These are phyloP conservation scores for Orchestes rusci DNA, from an alignment of 2,888 invertebrate genomes.

Conservation along the genomic window DNA sequence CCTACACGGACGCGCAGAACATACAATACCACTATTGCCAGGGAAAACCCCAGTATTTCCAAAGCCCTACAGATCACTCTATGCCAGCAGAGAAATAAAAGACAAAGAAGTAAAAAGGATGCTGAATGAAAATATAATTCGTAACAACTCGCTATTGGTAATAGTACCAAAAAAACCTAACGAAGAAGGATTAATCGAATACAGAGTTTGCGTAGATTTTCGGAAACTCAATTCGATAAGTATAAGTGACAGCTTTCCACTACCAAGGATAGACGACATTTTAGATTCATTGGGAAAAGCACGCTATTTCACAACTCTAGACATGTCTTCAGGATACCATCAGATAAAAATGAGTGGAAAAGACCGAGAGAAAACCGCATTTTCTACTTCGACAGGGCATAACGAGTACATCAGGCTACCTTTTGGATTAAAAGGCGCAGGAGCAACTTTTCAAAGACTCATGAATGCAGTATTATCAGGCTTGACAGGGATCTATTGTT, in stretches of 20 bases:
- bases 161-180: too few relatives aligned
- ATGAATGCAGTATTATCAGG: neutral
- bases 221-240: too few relatives aligned
- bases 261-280: neutral
- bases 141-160: too few relatives aligned
- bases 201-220: too few relatives aligned
- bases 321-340: neutral
- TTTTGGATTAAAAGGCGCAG: neutral
- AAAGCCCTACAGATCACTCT: too few relatives aligned
- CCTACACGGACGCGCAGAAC: too few relatives aligned
- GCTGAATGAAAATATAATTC: too few relatives aligned
- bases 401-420: neutral
- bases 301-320: neutral
- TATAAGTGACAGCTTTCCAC: neutral
- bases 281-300: slow-evolving; percentile 1
- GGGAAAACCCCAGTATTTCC: too few relatives aligned
- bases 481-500: slow-evolving; percentile 21
- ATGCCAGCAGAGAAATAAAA: too few relatives aligned
- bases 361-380: neutral
- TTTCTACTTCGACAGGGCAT: neutral
- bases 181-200: too few relatives aligned
- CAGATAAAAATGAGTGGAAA: neutral
- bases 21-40: too few relatives aligned
- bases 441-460: neutral
- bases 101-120: too few relatives aligned